Conservation (phyloP, 2,888 invertebrate species). For the Eupithecia inturbata region DNA sequence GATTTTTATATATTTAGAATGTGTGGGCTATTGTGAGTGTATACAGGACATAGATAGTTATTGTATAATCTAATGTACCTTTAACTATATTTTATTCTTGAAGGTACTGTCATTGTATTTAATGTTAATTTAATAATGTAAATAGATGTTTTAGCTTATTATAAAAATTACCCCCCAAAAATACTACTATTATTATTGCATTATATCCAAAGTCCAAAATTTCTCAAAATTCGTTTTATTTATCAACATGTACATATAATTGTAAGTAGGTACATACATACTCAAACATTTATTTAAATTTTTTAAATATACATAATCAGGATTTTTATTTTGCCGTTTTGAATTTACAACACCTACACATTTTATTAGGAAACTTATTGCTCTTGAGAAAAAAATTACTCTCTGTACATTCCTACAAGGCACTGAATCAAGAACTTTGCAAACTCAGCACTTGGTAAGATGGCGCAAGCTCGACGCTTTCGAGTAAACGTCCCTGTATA, state of each 20-base stretch:
- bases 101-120: conserved; percentile 58
- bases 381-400: neutral
- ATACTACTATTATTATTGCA: conserved; percentile 49
- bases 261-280: conserved; percentile 70
- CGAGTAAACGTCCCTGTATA: neutral
- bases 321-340: conserved; percentile 67
- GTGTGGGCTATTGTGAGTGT: conserved; percentile 58
- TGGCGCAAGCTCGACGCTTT: neutral
- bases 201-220: conserved; percentile 71
- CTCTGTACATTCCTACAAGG: neutral
- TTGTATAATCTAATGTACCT: conserved; percentile 63
- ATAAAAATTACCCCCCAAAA: conserved; percentile 60
- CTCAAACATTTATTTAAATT: conserved; percentile 77
- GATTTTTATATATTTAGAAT: conserved; percentile 15
- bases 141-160: conserved; percentile 67
- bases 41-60: conserved; percentile 53
- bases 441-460: neutral
- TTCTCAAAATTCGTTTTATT: conserved; percentile 74
- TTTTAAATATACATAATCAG: conserved; percentile 82
- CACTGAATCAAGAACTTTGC: neutral
- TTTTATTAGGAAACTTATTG: neutral
- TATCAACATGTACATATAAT: conserved; percentile 80
- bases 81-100: conserved; percentile 53
- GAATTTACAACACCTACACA: neutral
- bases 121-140: conserved; percentile 63